Evolutionary conservation across 2,888 invertebrate species (phyloP).

Genomic region (Cataglyphis rosenhaueri): DNA sequence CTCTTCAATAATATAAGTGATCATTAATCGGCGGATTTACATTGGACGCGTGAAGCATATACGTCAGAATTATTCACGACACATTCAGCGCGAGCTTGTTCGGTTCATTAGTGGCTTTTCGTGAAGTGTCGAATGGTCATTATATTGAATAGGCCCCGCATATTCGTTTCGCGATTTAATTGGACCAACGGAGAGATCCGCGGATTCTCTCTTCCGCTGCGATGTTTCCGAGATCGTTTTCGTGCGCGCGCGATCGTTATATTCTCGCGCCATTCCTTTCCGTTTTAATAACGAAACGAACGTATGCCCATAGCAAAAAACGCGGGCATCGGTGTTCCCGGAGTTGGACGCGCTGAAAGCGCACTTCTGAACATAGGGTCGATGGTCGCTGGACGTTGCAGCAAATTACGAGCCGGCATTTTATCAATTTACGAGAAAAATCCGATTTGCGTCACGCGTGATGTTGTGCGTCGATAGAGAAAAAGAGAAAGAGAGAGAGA

Average conservation of each 20-base stretch:
- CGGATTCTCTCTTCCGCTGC: slow-evolving; percentile 63
- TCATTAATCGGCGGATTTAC: slow-evolving; percentile 22
- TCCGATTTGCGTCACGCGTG: slow-evolving; percentile 75
- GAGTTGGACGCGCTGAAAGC: slow-evolving; percentile 34
- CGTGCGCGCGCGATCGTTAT: slow-evolving; percentile 68
- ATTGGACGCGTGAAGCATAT: not conserved
- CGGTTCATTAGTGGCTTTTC: slow-evolving; percentile 77
- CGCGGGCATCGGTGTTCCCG: slow-evolving; percentile 20
- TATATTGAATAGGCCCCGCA: slow-evolving; percentile 70
- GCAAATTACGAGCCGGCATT: slow-evolving; percentile 77
- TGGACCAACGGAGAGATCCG: slow-evolving; percentile 72
- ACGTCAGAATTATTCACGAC: slow-evolving; percentile 25
- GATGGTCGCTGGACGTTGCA: slow-evolving; percentile 58
- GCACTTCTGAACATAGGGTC: slow-evolving; percentile 42
- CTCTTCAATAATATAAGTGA: not conserved
- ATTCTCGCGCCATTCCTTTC: slow-evolving; percentile 49
- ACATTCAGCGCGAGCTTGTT: slow-evolving; percentile 56
- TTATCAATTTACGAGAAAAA: slow-evolving; percentile 80
- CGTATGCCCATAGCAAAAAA: slow-evolving; percentile 34
- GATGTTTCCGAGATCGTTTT: slow-evolving; percentile 51
- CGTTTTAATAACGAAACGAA: slow-evolving; percentile 51
- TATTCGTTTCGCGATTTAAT: slow-evolving; percentile 78
- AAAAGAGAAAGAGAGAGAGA: slow-evolving; percentile 18
- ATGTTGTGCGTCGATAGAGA: slow-evolving; percentile 56
- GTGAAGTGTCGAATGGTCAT: slow-evolving; percentile 70